Conservation (phyloP, 2,888 invertebrate species). For the Anodontia alba region DNA sequence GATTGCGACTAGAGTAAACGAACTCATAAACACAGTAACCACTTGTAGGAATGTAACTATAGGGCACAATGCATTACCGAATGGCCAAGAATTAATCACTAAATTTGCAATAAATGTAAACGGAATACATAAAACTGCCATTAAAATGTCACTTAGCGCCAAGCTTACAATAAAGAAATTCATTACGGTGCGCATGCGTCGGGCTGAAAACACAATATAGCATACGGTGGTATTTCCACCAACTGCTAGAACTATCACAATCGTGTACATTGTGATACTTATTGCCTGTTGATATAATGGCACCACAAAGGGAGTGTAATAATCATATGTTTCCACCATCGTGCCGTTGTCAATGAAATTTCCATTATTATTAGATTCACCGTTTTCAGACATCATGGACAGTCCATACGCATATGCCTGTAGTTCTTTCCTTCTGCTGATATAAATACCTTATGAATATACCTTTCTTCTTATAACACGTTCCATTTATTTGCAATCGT, state of each 20-base stretch:
- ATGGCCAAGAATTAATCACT: conserved; percentile 94
- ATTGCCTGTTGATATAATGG: conserved; percentile 80
- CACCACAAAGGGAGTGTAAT: conserved; percentile 57
- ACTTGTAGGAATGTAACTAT: conserved; percentile 92
- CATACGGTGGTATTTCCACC: conserved; percentile 89
- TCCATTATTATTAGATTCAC: too few relatives aligned
- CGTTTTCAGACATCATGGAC: too few relatives aligned
- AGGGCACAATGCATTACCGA: conserved; percentile 92
- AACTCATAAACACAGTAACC: conserved; percentile 88
- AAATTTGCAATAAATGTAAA: conserved; percentile 90
- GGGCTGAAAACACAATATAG: conserved; percentile 93
- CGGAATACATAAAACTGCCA: conserved; percentile 85
- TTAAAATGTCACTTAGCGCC: conserved; percentile 85
- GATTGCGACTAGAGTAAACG: conserved; percentile 95
- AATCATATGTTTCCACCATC: neutral
- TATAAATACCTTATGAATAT: too few relatives aligned
- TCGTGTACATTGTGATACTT: conserved; percentile 85
- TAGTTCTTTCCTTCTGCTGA: too few relatives aligned
- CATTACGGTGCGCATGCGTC: conserved; percentile 95
- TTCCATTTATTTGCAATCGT: too few relatives aligned
- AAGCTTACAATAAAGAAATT: conserved; percentile 88
- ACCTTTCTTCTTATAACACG: too few relatives aligned
- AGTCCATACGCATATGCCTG: too few relatives aligned
- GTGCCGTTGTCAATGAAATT: too few relatives aligned
- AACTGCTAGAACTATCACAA: conserved; percentile 85